These are phyloP conservation scores for Anolis carolinensis DNA, from an alignment of 2,113 vertebrate genomes.

Conservation along the genomic window DNA sequence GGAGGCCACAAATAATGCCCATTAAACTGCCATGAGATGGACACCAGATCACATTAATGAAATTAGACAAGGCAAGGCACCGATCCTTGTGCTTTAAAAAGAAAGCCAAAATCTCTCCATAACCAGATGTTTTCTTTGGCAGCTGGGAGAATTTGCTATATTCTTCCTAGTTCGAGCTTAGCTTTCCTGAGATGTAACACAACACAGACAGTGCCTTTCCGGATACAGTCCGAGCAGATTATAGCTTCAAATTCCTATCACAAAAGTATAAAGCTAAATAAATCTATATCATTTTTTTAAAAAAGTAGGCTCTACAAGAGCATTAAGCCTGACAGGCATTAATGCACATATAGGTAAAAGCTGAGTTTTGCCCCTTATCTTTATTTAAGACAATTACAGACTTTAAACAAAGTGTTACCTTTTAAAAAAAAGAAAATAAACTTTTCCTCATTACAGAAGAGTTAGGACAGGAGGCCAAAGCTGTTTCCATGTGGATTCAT, in stretches of 20 bases:
- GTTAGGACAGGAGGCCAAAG: slow-evolving; percentile 18
- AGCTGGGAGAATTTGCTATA: slow-evolving; percentile 19
- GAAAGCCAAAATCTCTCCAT: slow-evolving; percentile 58
- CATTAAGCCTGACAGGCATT: neutral
- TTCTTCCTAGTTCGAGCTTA: slow-evolving; percentile 49
- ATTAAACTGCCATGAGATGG: slow-evolving; percentile 90
- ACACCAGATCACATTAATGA: slow-evolving; percentile 88
- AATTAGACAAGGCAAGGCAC: slow-evolving; percentile 82
- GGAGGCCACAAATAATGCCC: slow-evolving; percentile 90
- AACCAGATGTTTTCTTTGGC: slow-evolving; percentile 66
- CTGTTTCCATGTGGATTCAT: slow-evolving; percentile 29
- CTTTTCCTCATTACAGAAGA: slow-evolving; percentile 3
- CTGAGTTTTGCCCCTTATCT: neutral
- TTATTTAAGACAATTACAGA: neutral
- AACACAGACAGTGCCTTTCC: neutral
- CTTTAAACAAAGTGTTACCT: neutral
- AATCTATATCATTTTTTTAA: slow-evolving; percentile 15
- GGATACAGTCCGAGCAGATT: neutral
- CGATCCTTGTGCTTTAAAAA: slow-evolving; percentile 72
- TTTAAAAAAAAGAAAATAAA: too few relatives aligned
- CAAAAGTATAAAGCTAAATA: slow-evolving; percentile 8
- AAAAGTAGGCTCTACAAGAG: neutral
- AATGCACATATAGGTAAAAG: neutral
- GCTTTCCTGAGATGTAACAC: slow-evolving; percentile 15
- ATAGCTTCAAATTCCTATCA: neutral